Base-by-base conservation (phyloP, 2,113 vertebrate species). In the Ochotona princeps region DNA sequence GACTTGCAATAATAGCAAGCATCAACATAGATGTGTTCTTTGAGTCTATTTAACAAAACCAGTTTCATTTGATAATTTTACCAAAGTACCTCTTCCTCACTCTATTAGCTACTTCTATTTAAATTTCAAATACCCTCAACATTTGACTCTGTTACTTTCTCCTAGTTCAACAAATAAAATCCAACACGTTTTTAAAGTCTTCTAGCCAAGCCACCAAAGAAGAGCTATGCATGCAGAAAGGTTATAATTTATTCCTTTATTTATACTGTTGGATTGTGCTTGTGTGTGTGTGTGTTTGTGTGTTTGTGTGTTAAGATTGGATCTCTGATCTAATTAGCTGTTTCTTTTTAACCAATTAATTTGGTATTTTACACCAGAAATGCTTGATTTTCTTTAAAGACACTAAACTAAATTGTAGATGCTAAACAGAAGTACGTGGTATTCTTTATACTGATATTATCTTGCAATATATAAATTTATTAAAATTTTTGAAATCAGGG, bases 1-100 rank as follows among this genome's bases (percentile, higher is more conserved):
- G 63, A 60, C 15, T 30, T 70, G 13, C 9, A 47, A 47, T 89
- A 92, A 79, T 26, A 32, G 32, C 28, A 80, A 35, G 4, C 69
- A 74, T 60, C 44, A 87, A 21, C 73, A 70, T 44, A 79, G 72
- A 94, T 47, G 17, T 57, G 17, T 92, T 80, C 76, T 87, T 65
- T 10, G 25, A 65, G 78, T 70, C 51, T 96, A 14, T 91, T 90
- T 61, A 83, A 18, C 73, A 76, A 15, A 63, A 61, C 25, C 69
- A 66, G 66, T 54, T 74, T 60, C 60, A 90, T 90, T 90, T 84
- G 72, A 83, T 92, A 87, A 83, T 57, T 15, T 84, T 51, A 85
- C 12, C 32, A 26, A 38, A 20, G 85, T 35, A 38, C 70, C 63
- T 65, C 51, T 92, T 90, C 35, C n/a, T 75, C 10, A 15, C 83